Conservation (phyloP, 2,113 vertebrate genomes). For the Grammomys dolichurus region DNA sequence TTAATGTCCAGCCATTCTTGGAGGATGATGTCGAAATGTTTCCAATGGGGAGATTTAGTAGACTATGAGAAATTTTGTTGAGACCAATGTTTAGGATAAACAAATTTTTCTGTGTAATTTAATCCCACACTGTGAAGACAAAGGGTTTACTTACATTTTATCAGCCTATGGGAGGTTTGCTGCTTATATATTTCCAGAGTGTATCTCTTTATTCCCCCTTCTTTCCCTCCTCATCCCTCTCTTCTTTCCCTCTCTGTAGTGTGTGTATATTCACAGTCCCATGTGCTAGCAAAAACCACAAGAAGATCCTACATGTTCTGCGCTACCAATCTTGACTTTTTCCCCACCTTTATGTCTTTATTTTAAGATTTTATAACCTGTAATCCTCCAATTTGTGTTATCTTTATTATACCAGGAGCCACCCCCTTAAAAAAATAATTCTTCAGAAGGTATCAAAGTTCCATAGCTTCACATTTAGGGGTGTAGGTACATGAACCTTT, state of each 20-base stretch:
- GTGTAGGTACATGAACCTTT: not conserved
- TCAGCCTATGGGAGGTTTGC: not conserved
- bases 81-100: not conserved
- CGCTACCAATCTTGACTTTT: not conserved
- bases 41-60: not conserved
- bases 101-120: not conserved
- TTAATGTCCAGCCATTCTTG: conserved; percentile 3
- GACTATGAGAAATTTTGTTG: conserved; percentile 11
- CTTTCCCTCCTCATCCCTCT: too few relatives aligned
- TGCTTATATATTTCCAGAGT: not conserved
- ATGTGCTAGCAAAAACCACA: not conserved
- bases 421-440: not conserved
- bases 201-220: not conserved
- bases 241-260: accelerated
- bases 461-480: not conserved
- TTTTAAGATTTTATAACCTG: not conserved
- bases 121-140: not conserved
- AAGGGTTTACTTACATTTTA: not conserved
- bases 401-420: not conserved
- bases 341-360: not conserved
- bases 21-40: not conserved
- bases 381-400: not conserved
- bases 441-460: not conserved
- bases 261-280: not conserved
- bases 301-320: not conserved